These are phyloP conservation scores for Drosophila sturtevanti DNA, from an alignment of 1,140 invertebrate species.

Conservation along the genomic window DNA sequence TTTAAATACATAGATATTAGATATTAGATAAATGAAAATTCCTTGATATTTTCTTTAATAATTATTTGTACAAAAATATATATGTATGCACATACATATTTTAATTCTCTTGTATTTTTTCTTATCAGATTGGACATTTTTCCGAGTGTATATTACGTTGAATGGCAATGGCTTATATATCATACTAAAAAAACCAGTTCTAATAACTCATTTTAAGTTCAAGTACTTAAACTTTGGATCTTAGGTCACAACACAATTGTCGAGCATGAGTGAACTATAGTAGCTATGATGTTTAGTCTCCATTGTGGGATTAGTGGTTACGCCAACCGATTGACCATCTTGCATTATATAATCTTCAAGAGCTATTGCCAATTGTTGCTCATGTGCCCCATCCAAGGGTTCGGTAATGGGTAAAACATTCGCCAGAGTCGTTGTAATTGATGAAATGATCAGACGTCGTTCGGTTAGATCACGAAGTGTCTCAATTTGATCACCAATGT, in stretches of 20 bases:
- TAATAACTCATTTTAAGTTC: not conserved
- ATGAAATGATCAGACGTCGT: not conserved
- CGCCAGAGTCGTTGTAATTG: not conserved
- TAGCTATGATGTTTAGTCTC: not conserved
- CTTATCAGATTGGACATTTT: too few relatives aligned
- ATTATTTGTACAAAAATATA: too few relatives aligned
- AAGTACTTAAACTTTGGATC: not conserved
- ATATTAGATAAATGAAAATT: too few relatives aligned
- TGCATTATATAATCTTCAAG: slow-evolving; percentile 15
- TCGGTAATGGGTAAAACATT: slow-evolving; percentile 92
- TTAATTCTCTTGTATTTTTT: too few relatives aligned
- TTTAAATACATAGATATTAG: too few relatives aligned
- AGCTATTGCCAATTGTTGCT: not conserved
- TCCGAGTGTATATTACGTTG: not conserved
- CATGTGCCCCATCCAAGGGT: slow-evolving; percentile 94
- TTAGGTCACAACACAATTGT: not conserved
- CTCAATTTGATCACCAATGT: slow-evolving; percentile 2
- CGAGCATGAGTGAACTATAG: not conserved
- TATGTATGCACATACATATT: too few relatives aligned
- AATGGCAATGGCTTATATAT: not conserved
- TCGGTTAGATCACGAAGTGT: not conserved
- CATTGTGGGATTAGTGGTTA: not conserved
- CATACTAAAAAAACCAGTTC: slow-evolving; percentile 1
- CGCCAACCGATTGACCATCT: not conserved
- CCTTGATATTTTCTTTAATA: too few relatives aligned